Evolutionary conservation across 2,797 vertebrate genomes (phyloP).

Genomic region (Sarcophilus harrisii): DNA sequence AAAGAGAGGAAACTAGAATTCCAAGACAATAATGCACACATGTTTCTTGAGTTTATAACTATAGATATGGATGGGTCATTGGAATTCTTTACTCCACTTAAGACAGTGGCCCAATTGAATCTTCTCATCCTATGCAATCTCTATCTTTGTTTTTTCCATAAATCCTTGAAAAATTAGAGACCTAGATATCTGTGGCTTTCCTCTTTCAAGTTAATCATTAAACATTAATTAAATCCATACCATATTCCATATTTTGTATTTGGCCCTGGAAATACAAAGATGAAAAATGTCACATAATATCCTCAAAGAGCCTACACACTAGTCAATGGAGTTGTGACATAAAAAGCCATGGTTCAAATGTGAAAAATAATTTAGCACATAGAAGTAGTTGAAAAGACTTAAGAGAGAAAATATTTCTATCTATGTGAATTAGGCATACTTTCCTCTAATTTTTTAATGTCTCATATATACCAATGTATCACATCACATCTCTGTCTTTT

Average conservation of each 20-base stretch:
- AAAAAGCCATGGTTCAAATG: background rate
- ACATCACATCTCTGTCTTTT: background rate
- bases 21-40: background rate
- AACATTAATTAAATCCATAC: background rate
- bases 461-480: background rate
- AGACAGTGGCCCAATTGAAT: background rate
- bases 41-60: background rate
- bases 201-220: background rate
- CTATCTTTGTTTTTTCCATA: background rate
- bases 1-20: background rate
- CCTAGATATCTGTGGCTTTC: background rate
- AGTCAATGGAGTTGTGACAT: background rate
- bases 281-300: background rate
- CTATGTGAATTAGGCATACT: background rate
- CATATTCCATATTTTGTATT: background rate
- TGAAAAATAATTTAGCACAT: background rate
- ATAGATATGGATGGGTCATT: background rate
- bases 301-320: background rate
- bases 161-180: background rate
- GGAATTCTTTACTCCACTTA: background rate
- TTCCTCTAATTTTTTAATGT: background rate
- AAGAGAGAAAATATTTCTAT: background rate
- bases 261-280: background rate
- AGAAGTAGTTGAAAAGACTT: background rate
- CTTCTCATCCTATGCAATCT: background rate